Conservation (phyloP, 2,888 invertebrate genomes). For the Molanna angustata region DNA sequence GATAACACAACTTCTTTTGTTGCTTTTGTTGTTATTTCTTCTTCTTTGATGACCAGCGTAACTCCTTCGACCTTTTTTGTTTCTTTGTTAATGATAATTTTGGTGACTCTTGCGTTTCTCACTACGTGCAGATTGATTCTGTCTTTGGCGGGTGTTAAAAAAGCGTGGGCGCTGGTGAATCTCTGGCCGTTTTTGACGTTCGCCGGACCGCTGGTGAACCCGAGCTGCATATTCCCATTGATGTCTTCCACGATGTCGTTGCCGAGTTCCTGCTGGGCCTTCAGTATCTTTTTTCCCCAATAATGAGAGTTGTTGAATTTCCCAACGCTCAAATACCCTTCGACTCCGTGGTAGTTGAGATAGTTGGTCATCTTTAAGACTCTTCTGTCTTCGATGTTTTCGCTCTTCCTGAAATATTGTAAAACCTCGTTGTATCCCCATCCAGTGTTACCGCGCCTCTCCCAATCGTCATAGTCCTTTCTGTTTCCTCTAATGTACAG, state of each 20-base stretch:
- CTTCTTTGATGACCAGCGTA: constrained; percentile 42
- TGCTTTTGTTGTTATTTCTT: constrained; percentile 40
- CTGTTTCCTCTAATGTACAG: constrained; percentile 58
- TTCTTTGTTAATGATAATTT: constrained; percentile 49
- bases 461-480: constrained; percentile 57
- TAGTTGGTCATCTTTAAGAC: constrained; percentile 33
- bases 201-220: constrained; percentile 46
- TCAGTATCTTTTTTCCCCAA: constrained; percentile 43
- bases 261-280: constrained; percentile 50
- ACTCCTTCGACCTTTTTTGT: constrained; percentile 47
- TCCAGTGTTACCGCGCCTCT: constrained; percentile 48
- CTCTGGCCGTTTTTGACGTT: constrained; percentile 50
- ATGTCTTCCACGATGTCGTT: constrained; percentile 41
- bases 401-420: constrained; percentile 52
- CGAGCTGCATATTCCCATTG: constrained; percentile 47
- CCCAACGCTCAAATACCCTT: constrained; percentile 46
- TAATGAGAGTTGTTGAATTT: constrained; percentile 30
- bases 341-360: constrained; percentile 41
- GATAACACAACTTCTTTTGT: constrained; percentile 52
- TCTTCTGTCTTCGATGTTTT: constrained; percentile 40
- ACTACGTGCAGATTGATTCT: constrained; percentile 37
- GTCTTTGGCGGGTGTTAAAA: constrained; percentile 42
- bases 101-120: constrained; percentile 47
- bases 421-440: constrained; percentile 56
- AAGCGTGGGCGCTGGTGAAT: constrained; percentile 55